phyloP scores from a whole-genome alignment of 2,888 invertebrate species.

The Branchipolynoe longqiensis region DNA sequence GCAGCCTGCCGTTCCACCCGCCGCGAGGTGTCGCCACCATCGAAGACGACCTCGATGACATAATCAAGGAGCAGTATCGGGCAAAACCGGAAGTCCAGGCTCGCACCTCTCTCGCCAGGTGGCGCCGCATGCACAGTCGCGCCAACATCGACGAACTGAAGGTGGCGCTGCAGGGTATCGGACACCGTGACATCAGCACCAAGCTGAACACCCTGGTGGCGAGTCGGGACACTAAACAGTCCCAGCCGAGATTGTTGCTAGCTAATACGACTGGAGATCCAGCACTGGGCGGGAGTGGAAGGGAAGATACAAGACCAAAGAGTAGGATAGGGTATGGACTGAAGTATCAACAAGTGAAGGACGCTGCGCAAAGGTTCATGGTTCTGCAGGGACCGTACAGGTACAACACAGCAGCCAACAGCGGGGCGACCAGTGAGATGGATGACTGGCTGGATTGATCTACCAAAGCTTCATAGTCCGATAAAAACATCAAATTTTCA shows the following conservation, averaged over 20 bases:
- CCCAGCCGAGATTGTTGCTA: not conserved
- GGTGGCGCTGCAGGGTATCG: constrained; percentile 14
- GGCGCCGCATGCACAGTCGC: constrained; percentile 76
- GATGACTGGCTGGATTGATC: not conserved
- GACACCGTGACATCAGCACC: not conserved
- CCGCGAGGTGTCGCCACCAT: constrained; percentile 74
- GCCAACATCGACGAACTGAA: constrained; percentile 74
- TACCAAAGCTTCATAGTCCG: too few species aligned
- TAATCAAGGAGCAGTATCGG: constrained; percentile 72
- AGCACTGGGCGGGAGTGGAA: not conserved
- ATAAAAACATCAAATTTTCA: too few species aligned
- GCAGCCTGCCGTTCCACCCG: constrained; percentile 74
- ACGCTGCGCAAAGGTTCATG: constrained; percentile 20
- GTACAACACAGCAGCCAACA: not conserved
- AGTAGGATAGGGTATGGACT: constrained; percentile 9
- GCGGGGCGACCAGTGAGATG: not conserved
- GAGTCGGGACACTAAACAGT: not conserved
- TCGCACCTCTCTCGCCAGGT: constrained; percentile 68
- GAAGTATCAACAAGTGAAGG: constrained; percentile 47
- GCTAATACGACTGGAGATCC: not conserved
- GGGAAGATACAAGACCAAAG: constrained; percentile 8
- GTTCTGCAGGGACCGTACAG: constrained; percentile 12
- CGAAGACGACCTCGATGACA: constrained; percentile 73
- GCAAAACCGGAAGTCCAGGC: constrained; percentile 71
- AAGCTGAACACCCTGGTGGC: not conserved